Evolutionary conservation across 2,113 vertebrate species (phyloP).

Genomic region (Otus sunia): DNA sequence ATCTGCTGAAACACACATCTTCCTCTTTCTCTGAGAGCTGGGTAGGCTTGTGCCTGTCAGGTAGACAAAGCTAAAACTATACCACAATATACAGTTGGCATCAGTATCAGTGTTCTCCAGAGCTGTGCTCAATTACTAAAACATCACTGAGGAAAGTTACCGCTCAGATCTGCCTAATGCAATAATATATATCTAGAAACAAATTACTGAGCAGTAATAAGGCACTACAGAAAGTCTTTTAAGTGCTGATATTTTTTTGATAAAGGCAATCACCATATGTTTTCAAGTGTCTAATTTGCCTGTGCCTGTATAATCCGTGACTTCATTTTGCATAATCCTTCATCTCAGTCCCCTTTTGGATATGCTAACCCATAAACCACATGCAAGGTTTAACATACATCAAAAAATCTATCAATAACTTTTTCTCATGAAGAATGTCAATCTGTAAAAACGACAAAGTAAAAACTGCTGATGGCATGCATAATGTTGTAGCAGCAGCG

Average conservation of each 20-base stretch:
- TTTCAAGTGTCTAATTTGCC: constrained; percentile 2
- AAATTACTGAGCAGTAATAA: not conserved
- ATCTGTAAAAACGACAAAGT: not conserved
- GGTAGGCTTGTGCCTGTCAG: not conserved
- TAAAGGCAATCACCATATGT: not conserved
- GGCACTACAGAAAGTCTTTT: not conserved
- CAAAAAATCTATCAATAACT: not conserved
- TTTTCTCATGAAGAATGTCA: not conserved
- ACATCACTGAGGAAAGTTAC: not conserved
- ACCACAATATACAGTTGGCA: not conserved
- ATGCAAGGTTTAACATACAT: not conserved
- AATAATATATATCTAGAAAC: not conserved
- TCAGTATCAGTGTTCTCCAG: not conserved
- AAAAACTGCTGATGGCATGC: not conserved
- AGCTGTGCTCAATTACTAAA: not conserved
- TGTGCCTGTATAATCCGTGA: not conserved
- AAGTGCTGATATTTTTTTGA: not conserved
- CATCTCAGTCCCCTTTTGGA: not conserved
- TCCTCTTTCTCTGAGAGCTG: not conserved
- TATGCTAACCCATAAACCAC: not conserved
- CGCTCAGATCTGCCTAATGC: not conserved
- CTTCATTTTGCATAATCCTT: constrained; percentile 13
- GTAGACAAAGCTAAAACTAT: not conserved
- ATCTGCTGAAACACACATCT: not conserved
- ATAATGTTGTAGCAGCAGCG: not conserved